Conservation (phyloP, 2,797 vertebrate species). For the Ctenosaura bakeri region DNA sequence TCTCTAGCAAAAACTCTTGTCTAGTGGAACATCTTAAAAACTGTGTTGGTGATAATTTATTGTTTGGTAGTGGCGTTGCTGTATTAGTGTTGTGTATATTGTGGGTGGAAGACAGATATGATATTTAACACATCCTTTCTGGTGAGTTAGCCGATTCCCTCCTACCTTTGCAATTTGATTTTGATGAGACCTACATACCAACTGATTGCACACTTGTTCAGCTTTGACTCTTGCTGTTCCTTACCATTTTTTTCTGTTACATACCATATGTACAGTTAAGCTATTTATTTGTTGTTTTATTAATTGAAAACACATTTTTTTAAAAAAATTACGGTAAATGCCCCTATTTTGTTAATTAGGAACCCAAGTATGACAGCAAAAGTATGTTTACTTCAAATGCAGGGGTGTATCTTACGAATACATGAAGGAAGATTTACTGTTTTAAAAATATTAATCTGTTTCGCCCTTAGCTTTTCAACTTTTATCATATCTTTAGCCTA, state of each 20-base stretch:
- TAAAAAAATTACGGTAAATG: not conserved
- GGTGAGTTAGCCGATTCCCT: not conserved
- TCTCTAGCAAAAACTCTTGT: constrained; percentile 2
- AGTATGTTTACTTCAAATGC: not conserved
- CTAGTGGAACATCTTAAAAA: not conserved
- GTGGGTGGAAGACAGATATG: not conserved
- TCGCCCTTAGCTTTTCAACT: not conserved
- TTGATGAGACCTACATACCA: not conserved
- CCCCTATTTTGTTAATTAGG: not conserved
- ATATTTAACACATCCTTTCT: not conserved
- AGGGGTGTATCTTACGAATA: not conserved
- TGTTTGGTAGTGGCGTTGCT: not conserved
- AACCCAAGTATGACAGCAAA: not conserved
- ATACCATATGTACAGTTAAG: not conserved
- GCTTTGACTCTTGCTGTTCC: not conserved
- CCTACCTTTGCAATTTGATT: not conserved
- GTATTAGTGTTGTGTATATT: not conserved
- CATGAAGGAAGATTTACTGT: not conserved
- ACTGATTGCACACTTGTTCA: not conserved
- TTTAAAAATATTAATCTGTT: not conserved
- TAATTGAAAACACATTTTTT: not conserved
- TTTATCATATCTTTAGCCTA: constrained; percentile 9
- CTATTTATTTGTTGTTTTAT: not conserved
- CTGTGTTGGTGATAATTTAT: not conserved
- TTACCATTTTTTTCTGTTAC: not conserved